phyloP scores from a whole-genome alignment of 2,888 invertebrate genomes.

The Drosophila pseudotakahashii region DNA sequence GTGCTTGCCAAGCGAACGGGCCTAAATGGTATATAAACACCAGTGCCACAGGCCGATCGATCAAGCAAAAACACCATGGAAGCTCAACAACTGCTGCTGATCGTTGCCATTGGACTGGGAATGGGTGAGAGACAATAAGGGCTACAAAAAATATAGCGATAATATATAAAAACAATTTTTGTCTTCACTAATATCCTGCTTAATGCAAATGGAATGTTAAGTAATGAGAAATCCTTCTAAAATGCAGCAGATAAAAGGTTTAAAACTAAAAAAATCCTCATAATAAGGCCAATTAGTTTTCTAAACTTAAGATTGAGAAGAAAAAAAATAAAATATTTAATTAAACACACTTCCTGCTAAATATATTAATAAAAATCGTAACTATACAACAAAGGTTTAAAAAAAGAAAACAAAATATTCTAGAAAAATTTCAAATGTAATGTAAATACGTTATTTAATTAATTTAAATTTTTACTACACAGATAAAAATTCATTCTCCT shows the following conservation, averaged over 20 bases:
- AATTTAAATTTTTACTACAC: no score
- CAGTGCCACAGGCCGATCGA: neutral
- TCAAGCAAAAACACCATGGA: constrained; percentile 23
- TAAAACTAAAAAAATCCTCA: no score
- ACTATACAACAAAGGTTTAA: no score
- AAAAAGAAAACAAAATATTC: no score
- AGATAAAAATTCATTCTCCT: no score
- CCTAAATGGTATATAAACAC: constrained; percentile 20
- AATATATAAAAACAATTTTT: neutral
- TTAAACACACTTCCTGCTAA: no score
- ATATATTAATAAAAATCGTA: no score
- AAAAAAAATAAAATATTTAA: no score
- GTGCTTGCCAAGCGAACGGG: neutral
- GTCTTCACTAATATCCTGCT: neutral
- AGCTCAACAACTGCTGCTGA: constrained; percentile 17
- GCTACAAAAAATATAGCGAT: neutral
- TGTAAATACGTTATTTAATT: no score
- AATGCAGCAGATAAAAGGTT: neutral
- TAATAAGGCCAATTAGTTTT: no score
- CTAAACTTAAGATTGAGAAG: no score
- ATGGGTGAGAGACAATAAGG: constrained; percentile 11
- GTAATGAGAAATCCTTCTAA: neutral
- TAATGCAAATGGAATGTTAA: neutral
- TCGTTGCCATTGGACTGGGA: constrained; percentile 19
- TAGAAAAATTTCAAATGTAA: no score